Conservation (phyloP, 1,140 invertebrate species). For the Periplaneta americana region DNA sequence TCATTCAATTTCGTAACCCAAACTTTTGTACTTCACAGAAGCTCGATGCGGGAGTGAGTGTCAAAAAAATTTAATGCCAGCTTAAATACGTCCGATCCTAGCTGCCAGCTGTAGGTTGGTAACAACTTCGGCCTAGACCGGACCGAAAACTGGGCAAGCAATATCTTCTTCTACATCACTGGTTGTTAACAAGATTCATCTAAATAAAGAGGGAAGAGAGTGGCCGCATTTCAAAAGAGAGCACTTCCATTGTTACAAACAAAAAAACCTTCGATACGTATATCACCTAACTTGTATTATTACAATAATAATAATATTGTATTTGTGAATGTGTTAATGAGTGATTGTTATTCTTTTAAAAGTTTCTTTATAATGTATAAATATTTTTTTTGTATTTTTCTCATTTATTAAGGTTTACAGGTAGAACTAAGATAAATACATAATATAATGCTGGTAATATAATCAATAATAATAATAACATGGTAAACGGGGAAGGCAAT, state of each 20-base stretch:
- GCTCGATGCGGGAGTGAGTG: too few relatives aligned
- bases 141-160: neutral
- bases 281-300: neutral
- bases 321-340: conserved; percentile 7
- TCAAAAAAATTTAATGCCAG: too few relatives aligned
- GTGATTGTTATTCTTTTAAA: conserved; percentile 2
- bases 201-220: neutral
- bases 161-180: neutral
- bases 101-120: neutral
- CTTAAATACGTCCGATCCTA: neutral
- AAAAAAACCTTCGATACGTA: neutral
- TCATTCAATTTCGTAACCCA: too few relatives aligned
- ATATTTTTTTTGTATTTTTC: neutral
- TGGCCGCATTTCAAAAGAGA: conserved; percentile 21
- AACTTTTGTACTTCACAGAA: too few relatives aligned
- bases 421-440: conserved; percentile 6
- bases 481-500: conserved; percentile 21
- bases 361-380: neutral
- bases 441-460: neutral
- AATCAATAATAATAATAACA: conserved; percentile 1
- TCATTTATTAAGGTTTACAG: neutral
- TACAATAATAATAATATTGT: neutral
- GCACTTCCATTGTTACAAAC: conserved; percentile 5
- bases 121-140: neutral
- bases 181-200: neutral